These are phyloP conservation scores for Drosophila bocqueti DNA, from an alignment of 1,140 invertebrate genomes.

Conservation along the genomic window DNA sequence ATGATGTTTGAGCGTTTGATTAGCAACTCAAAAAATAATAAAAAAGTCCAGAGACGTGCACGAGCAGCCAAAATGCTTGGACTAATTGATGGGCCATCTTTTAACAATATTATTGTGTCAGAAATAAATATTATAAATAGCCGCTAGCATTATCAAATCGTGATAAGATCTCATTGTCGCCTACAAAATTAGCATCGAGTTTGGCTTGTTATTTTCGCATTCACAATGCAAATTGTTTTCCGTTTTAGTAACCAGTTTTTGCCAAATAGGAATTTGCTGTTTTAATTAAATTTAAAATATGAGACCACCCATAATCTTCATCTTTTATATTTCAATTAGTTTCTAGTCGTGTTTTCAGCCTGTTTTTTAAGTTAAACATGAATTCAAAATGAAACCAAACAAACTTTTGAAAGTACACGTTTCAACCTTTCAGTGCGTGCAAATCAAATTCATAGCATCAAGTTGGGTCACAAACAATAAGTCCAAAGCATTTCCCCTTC, in stretches of 20 bases:
- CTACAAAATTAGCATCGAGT: background rate
- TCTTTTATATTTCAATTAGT: background rate
- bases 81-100: constrained; percentile 31
- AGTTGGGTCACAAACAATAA: background rate
- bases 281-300: background rate
- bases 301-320: constrained; percentile 4
- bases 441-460: constrained; percentile 8
- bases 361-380: background rate
- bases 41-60: background rate
- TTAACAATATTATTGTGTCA: background rate
- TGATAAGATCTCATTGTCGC: background rate
- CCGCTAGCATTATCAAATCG: background rate
- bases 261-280: background rate
- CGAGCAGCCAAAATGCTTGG: background rate
- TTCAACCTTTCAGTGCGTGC: background rate
- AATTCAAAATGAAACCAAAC: background rate
- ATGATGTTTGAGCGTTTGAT: constrained; percentile 13
- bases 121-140: background rate
- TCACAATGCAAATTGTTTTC: background rate
- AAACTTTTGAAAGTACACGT: background rate
- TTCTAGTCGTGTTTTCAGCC: background rate
- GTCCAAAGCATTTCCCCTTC: constrained; percentile 15
- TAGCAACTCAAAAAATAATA: constrained; percentile 1
- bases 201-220: background rate
- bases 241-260: background rate